A percentile compares a stretch with the other conserved stretches of the same genome.
Conservation (phyloP, 2,113 vertebrate genomes). For the Tachysurus vachellii region DNA sequence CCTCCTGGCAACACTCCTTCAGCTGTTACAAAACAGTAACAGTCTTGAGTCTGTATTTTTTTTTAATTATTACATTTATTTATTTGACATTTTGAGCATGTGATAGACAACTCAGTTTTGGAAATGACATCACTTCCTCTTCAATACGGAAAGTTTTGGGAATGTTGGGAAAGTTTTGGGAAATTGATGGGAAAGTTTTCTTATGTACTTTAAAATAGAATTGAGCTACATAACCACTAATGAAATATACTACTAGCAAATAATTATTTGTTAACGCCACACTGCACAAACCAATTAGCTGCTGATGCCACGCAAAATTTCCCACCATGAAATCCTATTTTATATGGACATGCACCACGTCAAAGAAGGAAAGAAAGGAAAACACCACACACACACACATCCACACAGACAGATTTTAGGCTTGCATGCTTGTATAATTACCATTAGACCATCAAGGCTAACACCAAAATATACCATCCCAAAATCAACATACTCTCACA, state of each 20-base stretch:
- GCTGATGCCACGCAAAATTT: not conserved
- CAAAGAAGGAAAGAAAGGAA: not conserved
- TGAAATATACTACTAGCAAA: not conserved
- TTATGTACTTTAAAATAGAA: not conserved
- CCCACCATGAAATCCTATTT: not conserved
- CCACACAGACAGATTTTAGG: no score
- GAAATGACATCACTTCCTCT: not conserved
- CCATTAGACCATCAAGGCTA: not conserved
- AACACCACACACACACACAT: not conserved
- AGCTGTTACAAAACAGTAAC: constrained; percentile 18
- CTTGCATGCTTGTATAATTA: not conserved
- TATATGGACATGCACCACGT: not conserved
- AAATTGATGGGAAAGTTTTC: not conserved
- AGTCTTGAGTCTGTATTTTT: not conserved
- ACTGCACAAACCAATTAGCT: no score
- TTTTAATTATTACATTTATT: not conserved
- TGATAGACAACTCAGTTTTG: not conserved
- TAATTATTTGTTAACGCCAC: not conserved
- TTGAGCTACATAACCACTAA: not conserved
- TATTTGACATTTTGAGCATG: not conserved
- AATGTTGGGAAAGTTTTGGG: no score
- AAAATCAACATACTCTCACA: not conserved
- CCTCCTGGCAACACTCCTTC: constrained; percentile 29
- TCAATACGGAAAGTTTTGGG: no score
- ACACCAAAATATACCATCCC: not conserved